Evolutionary conservation across 2,888 invertebrate genomes (phyloP).

Genomic region (Ypsolopha scabrella): DNA sequence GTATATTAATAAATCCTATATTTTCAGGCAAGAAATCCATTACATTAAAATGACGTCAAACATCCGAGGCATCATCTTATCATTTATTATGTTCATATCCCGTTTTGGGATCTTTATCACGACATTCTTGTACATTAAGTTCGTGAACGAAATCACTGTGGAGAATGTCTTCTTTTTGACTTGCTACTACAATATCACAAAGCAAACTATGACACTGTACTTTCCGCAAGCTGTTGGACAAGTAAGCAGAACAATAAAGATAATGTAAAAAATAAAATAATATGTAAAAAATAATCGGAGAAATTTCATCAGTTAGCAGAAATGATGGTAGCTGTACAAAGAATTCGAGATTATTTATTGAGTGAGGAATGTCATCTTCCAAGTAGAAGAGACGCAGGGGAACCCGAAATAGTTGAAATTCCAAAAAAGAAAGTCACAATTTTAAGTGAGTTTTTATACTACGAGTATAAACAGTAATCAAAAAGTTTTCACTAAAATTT

Average conservation of each 20-base stretch:
- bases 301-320: slow-evolving; percentile 45
- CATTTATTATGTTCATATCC: slow-evolving; percentile 74
- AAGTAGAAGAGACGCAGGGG: slow-evolving; percentile 29
- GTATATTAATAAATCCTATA: too few relatives aligned
- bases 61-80: slow-evolving; percentile 68
- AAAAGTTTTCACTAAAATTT: background rate
- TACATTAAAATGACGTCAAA: slow-evolving; percentile 61
- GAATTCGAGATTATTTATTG: slow-evolving; percentile 50
- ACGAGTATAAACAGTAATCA: background rate
- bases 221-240: slow-evolving; percentile 71
- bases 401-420: slow-evolving; percentile 38
- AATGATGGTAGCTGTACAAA: slow-evolving; percentile 55
- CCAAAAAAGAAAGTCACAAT: slow-evolving; percentile 34
- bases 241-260: slow-evolving; percentile 21
- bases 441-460: background rate
- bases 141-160: slow-evolving; percentile 73
- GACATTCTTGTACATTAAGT: slow-evolving; percentile 72
- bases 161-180: slow-evolving; percentile 80
- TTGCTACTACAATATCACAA: slow-evolving; percentile 79
- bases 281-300: background rate
- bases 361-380: slow-evolving; percentile 48
- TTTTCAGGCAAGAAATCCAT: slow-evolving; percentile 43
- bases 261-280: background rate
- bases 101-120: slow-evolving; percentile 79
- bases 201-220: slow-evolving; percentile 79